Evolutionary conservation across 2,113 vertebrate genomes (phyloP).

Genomic region (Sprattus sprattus): DNA sequence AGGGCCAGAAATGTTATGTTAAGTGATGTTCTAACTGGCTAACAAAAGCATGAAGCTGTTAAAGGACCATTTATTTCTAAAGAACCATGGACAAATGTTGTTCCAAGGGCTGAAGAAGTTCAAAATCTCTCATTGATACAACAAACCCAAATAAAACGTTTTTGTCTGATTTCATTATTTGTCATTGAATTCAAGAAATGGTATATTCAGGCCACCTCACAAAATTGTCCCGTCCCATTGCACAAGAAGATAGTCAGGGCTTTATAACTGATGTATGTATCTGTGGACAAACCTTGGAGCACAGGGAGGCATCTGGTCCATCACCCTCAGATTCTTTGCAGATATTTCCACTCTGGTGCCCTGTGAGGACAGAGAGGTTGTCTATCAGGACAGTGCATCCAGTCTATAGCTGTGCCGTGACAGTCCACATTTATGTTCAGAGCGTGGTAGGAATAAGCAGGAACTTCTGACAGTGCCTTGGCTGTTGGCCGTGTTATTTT

Average conservation of each 20-base stretch:
- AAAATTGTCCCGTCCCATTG: not conserved
- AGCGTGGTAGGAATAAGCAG: not conserved
- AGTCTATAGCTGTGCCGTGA: no score
- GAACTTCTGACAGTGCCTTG: no score
- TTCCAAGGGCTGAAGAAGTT: no score
- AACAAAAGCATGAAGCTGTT: not conserved
- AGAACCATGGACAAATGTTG: no score
- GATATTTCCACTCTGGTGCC: slow-evolving; percentile 95
- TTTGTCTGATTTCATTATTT: no score
- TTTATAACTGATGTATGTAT: not conserved
- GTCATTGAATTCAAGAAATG: not conserved
- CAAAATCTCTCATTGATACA: no score
- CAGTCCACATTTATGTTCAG: no score
- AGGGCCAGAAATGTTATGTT: not conserved
- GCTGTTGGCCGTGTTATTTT: not conserved
- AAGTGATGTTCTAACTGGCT: not conserved
- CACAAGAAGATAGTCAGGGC: not conserved
- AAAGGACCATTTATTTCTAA: no score
- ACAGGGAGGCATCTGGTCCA: slow-evolving; percentile 92
- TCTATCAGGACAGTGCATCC: not conserved
- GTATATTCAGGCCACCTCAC: not conserved
- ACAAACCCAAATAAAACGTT: not conserved
- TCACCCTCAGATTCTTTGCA: slow-evolving; percentile 94
- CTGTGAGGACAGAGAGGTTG: slow-evolving; percentile 62
- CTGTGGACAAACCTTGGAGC: slow-evolving; percentile 84